Base-by-base conservation (phyloP, 2,888 invertebrate species). In the Tromatobia lineatoria region DNA sequence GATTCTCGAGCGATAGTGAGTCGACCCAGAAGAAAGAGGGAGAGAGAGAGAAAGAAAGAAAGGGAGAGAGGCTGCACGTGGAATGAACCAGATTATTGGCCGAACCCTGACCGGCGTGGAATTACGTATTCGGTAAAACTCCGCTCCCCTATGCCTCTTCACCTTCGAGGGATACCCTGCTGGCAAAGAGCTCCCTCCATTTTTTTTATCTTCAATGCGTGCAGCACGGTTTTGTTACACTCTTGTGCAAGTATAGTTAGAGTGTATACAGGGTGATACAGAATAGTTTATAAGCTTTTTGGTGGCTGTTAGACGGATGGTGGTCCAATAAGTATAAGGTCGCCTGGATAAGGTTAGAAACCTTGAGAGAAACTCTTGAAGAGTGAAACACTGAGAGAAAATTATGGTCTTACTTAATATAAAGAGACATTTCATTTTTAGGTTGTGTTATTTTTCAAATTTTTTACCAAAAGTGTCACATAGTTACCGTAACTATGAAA, bases 11-110 rank as follows among this genome's bases (percentile, higher is more conserved):
- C 76, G 88, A 85, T 85, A 85, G 77, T 74, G 80, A 50, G 47
- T 50, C 71, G 73, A 71, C 71, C 50, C 20, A 38, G 38, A 42
- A 42, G 23, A 54, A 54, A 18, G 67, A 15, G 69, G 25, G 18
- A 20, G 23, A 52, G 13, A 64, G 29, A 52, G 23, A 52, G 66
- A 18, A 11, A 50, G 66, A 10, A 1, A 10, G 2, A 34, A 3
- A 34, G 34, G 54, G 29, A 38, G 38, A 52, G 70, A 74, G 66
- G 52, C 66, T 78, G 73, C 80, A 80, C 88, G 82, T 87, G 87
- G 88, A 90, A 90, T 90, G 91, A 91, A 92, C 92, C 90, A 90
- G 91, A 92, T 92, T 92, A 92, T 92, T 91, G 91, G 90, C 90
- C 90, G 92, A 92, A 91, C 90, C 90, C 90, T 91, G 91, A 92